Evolutionary conservation across 1,140 invertebrate genomes (phyloP).

Genomic region (Apis laboriosa): DNA sequence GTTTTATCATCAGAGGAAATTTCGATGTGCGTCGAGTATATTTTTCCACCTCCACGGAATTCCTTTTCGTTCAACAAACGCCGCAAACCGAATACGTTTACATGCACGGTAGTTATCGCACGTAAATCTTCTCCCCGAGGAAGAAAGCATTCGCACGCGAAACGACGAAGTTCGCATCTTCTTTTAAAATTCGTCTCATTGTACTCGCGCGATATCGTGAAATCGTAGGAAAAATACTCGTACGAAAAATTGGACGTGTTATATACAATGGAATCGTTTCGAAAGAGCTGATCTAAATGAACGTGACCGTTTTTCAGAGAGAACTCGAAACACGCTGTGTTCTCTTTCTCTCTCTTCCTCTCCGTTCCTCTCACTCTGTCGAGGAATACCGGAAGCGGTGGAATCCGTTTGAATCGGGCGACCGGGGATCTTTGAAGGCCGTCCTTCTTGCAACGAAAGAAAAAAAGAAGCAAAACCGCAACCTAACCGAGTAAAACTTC

Average conservation of each 20-base stretch:
- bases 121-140: background rate
- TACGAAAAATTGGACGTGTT: background rate
- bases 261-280: constrained; percentile 1
- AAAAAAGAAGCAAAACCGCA: background rate
- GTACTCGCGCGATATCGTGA: background rate
- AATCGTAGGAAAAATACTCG: background rate
- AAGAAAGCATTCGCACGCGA: background rate
- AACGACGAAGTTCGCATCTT: background rate
- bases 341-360: background rate
- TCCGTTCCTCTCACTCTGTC: too few relatives aligned
- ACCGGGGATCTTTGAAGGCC: constrained; percentile 18
- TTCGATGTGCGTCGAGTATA: too few relatives aligned
- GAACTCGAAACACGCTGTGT: background rate
- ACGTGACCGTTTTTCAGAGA: constrained; percentile 41
- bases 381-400: constrained; percentile 43
- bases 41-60: too few relatives aligned
- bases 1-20: too few relatives aligned
- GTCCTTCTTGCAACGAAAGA: constrained; percentile 3
- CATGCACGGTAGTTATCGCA: background rate
- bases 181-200: background rate
- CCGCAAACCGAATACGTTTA: background rate
- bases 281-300: constrained; percentile 25
- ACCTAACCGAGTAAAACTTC: background rate
- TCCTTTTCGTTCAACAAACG: background rate
- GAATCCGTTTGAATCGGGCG: constrained; percentile 21